Percentiles rank a stretch among this genome's conserved stretches.
Evolutionary conservation across 2,113 vertebrate species (phyloP).

Genomic region (Lophura nycthemera): DNA sequence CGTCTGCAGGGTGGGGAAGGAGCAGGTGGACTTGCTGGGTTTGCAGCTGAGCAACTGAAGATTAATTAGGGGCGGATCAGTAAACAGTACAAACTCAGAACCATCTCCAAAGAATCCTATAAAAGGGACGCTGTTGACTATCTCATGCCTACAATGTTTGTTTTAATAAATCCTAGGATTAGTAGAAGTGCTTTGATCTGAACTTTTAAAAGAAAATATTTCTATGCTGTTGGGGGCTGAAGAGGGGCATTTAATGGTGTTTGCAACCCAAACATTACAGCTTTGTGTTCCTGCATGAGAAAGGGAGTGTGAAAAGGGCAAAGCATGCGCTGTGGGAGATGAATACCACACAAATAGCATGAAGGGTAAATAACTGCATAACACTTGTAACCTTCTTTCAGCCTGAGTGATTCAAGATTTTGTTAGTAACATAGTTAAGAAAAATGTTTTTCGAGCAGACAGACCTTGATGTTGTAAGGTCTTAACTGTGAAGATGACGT

Average conservation of each 20-base stretch:
- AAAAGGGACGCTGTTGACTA: constrained; percentile 65
- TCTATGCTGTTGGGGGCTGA: constrained; percentile 59
- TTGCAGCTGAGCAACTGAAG: constrained; percentile 60
- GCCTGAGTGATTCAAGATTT: constrained; percentile 9
- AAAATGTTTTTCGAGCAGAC: constrained; percentile 31
- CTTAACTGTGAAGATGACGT: constrained; percentile 25
- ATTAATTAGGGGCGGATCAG: constrained; percentile 53
- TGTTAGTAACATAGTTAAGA: constrained; percentile 22
- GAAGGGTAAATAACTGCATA: constrained; percentile 49
- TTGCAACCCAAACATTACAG: constrained; percentile 66
- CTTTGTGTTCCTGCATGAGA: constrained; percentile 60
- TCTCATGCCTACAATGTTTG: constrained; percentile 64
- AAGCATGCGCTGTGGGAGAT: constrained; percentile 24
- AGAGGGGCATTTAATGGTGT: constrained; percentile 61
- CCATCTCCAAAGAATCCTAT: constrained; percentile 57
- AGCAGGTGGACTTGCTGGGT: constrained; percentile 58
- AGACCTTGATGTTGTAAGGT: constrained; percentile 17
- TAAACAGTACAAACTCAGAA: constrained; percentile 54
- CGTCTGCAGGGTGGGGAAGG: constrained; percentile 18
- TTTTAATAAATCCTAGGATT: constrained; percentile 71
- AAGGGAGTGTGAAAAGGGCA: constrained; percentile 60
- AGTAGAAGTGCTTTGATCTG: constrained; percentile 67
- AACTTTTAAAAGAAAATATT: constrained; percentile 70
- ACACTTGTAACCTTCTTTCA: constrained; percentile 30
- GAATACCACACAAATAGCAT: constrained; percentile 43